Base-by-base conservation (phyloP, 1,140 invertebrate genomes). In the Cheumatopsyche charites region DNA sequence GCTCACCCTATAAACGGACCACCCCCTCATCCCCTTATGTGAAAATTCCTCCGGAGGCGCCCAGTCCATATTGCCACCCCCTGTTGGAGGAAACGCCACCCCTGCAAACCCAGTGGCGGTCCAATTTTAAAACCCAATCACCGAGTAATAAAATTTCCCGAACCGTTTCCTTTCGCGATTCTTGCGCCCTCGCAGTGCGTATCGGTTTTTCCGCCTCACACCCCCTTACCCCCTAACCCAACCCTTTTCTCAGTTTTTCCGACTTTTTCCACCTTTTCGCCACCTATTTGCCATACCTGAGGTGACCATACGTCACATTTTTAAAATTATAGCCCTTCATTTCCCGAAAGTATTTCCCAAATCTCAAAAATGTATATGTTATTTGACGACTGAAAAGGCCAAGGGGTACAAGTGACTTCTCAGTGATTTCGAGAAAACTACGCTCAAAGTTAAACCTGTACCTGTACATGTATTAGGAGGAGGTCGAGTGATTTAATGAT, bases 61-160 rank as follows among this genome's bases (percentile, higher is more conserved):
- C 29, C 29, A 36, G 29, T 36, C 9, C 29, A 9, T 4, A 36
- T 36, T 36, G 29, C 29, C 3, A 36, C 3, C 29, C 29, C 29
- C 3, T 36, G 3, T 9, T 9, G 9, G 9, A 36, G 3, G 9
- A 36, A 36, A 36, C 3, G 9, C 21, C 67, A 41, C 68, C 47
- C 58, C 41, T 7, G 15, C 21, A 41, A 36, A 49, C 58, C 55
- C 62, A 52, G 15, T 36, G 42, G 21, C 43, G 70, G 36, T 71
- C 70, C 70, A 71, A 71, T 63, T 71, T 71, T 71, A 71, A 71
- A 71, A 71, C 70, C 70, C 70, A 71, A 71, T 71, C 70, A 71
- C 70, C 62, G 70, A 63, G 52, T 71, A 71, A 71, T 71, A 71
- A 71, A 71, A 71, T 71, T 71, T 71, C 70, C 62, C 70, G 45